A percentile compares a stretch with the other conserved stretches of the same genome.
phyloP scores from a whole-genome alignment of 1,140 invertebrate species.

The Diachasmimorpha longicaudata region DNA sequence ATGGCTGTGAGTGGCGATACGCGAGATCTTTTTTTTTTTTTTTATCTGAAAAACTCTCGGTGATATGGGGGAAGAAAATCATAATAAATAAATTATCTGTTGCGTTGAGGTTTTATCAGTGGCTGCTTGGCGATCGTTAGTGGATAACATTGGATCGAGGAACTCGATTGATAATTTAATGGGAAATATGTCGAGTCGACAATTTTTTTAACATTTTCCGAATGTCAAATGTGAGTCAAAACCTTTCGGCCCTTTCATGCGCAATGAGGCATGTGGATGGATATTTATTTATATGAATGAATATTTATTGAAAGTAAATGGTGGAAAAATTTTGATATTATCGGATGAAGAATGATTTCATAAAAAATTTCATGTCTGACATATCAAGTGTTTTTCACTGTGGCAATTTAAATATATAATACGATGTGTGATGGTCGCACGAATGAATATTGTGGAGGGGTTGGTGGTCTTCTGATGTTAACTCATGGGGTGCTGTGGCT shows the following conservation, averaged over 20 bases:
- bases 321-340: too few relatives aligned
- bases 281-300: too few relatives aligned
- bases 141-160: not conserved
- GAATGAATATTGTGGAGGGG: not conserved
- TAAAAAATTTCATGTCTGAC: not conserved
- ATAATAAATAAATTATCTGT: slow-evolving; percentile 5
- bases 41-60: not conserved
- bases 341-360: too few relatives aligned
- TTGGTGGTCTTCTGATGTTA: not conserved
- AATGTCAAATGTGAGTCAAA: too few relatives aligned
- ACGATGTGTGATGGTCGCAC: not conserved
- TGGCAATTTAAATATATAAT: not conserved
- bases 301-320: too few relatives aligned
- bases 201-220: too few relatives aligned
- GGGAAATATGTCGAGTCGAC: too few relatives aligned
- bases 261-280: too few relatives aligned
- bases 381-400: not conserved
- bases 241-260: too few relatives aligned
- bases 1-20: not conserved
- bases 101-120: not conserved
- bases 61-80: not conserved
- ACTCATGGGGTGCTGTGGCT: not conserved
- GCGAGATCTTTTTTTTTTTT: not conserved
- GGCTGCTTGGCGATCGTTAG: not conserved
- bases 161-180: too few relatives aligned